These are phyloP conservation scores for Xerus rutilus DNA, from an alignment of 2,797 vertebrate genomes.

Conservation along the genomic window DNA sequence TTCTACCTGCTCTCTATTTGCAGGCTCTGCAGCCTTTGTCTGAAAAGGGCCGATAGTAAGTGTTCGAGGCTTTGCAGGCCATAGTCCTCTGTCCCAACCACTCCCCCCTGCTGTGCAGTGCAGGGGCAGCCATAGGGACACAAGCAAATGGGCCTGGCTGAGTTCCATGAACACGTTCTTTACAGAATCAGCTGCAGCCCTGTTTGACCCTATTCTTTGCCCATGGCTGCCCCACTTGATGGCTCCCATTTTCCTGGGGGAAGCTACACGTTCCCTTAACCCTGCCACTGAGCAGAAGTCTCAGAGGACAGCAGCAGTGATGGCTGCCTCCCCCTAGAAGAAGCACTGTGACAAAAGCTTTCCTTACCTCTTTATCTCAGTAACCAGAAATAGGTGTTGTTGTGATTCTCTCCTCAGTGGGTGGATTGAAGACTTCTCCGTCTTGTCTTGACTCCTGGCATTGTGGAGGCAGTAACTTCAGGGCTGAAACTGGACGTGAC, in stretches of 20 bases:
- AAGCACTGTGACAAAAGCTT: neutral
- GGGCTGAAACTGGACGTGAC: neutral
- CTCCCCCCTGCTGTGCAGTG: neutral
- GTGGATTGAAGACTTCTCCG: no score
- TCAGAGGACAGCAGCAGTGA: accelerated
- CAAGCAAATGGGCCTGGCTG: neutral
- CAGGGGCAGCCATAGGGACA: neutral
- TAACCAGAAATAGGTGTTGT: neutral
- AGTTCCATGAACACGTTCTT: neutral
- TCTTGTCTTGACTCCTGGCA: neutral
- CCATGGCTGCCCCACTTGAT: accelerated
- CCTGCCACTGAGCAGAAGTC: neutral
- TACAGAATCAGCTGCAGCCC: neutral
- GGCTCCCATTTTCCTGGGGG: neutral
- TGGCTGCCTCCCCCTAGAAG: neutral
- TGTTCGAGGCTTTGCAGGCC: neutral
- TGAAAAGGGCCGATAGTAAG: neutral
- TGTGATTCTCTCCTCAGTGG: neutral
- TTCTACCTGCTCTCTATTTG: neutral
- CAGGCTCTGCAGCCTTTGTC: neutral
- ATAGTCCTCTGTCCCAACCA: neutral
- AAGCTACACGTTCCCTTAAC: neutral
- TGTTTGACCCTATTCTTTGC: neutral
- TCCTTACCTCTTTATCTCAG: neutral
- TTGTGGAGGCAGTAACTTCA: neutral